Conservation (phyloP, 2,113 vertebrate genomes). For the Tamias sibiricus region DNA sequence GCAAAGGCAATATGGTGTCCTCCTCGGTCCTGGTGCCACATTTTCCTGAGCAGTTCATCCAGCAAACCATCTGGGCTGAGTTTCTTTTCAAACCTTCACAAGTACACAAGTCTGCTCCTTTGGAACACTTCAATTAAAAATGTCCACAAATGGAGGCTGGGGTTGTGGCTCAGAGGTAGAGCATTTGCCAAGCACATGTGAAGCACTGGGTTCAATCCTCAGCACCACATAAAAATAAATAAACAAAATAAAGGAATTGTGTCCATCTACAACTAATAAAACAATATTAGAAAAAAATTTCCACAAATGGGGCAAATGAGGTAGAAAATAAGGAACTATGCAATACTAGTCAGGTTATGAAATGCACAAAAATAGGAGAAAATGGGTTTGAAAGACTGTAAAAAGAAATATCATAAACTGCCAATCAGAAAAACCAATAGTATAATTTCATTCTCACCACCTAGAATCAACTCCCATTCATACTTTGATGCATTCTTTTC, state of each 20-base stretch:
- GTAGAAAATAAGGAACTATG: neutral
- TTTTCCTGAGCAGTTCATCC: neutral
- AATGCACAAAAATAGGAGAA: neutral
- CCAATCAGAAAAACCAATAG: slow-evolving; percentile 18
- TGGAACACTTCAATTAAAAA: neutral
- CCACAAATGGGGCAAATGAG: neutral
- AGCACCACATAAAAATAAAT: no score
- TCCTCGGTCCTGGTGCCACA: neutral
- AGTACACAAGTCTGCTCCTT: neutral
- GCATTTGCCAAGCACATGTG: no score
- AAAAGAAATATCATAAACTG: slow-evolving; percentile 20
- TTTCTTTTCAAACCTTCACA: neutral
- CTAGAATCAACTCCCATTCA: neutral
- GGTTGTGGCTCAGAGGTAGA: no score
- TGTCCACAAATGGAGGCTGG: neutral
- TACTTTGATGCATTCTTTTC: neutral
- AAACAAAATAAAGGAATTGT: no score
- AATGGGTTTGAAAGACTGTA: neutral
- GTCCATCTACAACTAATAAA: no score
- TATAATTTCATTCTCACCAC: neutral
- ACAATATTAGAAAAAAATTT: neutral
- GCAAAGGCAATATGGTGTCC: neutral
- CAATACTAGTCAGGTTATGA: neutral
- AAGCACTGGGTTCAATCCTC: no score
- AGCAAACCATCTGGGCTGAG: neutral